phyloP scores from a whole-genome alignment of 2,113 vertebrate species.

The Blennius ocellaris region DNA sequence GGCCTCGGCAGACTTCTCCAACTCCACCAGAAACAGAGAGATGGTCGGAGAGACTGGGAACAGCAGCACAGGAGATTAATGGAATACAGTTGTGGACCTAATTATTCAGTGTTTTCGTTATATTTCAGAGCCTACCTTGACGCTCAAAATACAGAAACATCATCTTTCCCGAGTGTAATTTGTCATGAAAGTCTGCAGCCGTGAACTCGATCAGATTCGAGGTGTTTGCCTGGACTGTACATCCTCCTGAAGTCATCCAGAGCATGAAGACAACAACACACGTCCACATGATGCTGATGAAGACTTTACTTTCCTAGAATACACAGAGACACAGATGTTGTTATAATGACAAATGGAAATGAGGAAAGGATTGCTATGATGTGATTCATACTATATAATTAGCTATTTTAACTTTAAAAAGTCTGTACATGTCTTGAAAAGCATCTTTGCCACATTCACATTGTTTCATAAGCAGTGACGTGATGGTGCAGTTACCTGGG shows the following conservation, averaged over 20 bases:
- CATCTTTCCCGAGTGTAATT: slow-evolving; percentile 75
- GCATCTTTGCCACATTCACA: too few relatives aligned
- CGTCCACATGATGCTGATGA: slow-evolving; percentile 44
- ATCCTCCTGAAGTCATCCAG: slow-evolving; percentile 37
- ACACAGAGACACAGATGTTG: too few relatives aligned
- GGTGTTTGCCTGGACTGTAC: slow-evolving; percentile 51
- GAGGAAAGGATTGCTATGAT: not conserved
- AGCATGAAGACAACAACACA: slow-evolving; percentile 58
- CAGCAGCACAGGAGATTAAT: too few relatives aligned
- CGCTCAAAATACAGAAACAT: slow-evolving; percentile 82
- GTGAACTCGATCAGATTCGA: slow-evolving; percentile 70
- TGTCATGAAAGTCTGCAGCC: slow-evolving; percentile 67
- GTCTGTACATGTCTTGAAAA: too few relatives aligned
- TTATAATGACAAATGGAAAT: not conserved
- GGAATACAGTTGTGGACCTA: too few relatives aligned
- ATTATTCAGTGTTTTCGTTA: too few relatives aligned
- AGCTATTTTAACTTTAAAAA: too few relatives aligned
- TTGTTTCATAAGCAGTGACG: too few relatives aligned
- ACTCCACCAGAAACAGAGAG: slow-evolving; percentile 87
- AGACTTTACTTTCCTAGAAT: not conserved
- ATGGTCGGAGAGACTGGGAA: slow-evolving; percentile 84
- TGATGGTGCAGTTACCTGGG: too few relatives aligned
- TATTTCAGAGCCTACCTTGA: slow-evolving; percentile 62
- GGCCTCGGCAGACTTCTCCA: slow-evolving; percentile 85
- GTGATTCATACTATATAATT: too few relatives aligned